These are phyloP conservation scores for Spatula versicolor DNA, from an alignment of 2,797 vertebrate species.

Conservation along the genomic window DNA sequence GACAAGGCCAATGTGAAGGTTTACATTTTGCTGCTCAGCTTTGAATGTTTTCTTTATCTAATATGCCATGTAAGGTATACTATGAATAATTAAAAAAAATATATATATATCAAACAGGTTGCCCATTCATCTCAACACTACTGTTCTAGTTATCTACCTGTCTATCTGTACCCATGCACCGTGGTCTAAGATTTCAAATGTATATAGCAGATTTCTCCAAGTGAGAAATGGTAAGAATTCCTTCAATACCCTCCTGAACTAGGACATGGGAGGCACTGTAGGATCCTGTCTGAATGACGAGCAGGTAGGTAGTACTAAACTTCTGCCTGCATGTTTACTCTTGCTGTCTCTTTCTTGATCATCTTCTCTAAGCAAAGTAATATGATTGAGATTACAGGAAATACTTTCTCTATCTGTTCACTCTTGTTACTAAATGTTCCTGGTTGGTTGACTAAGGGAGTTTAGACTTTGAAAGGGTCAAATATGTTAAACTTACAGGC, in stretches of 20 bases:
- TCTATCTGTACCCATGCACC: not conserved
- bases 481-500: not conserved
- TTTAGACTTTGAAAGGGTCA: not conserved
- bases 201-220: not conserved
- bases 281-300: too few species aligned
- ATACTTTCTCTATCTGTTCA: not conserved
- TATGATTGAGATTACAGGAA: not conserved
- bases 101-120: not conserved
- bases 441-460: not conserved
- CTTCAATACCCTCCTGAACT: not conserved
- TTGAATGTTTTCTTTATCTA: not conserved
- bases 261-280: not conserved
- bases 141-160: not conserved
- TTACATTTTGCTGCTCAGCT: not conserved
- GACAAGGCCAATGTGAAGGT: too few species aligned
- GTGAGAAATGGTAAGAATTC: not conserved
- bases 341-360: not conserved
- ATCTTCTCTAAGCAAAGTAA: not conserved
- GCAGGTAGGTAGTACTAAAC: not conserved
- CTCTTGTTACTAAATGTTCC: not conserved
- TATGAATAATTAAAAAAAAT: not conserved
- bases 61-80: not conserved
- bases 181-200: not conserved
- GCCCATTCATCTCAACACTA: not conserved
- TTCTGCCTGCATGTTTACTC: not conserved